A percentile compares a stretch with the other conserved stretches of the same genome.
Conservation (phyloP, 2,888 invertebrate species). For the Phorcus lineatus region DNA sequence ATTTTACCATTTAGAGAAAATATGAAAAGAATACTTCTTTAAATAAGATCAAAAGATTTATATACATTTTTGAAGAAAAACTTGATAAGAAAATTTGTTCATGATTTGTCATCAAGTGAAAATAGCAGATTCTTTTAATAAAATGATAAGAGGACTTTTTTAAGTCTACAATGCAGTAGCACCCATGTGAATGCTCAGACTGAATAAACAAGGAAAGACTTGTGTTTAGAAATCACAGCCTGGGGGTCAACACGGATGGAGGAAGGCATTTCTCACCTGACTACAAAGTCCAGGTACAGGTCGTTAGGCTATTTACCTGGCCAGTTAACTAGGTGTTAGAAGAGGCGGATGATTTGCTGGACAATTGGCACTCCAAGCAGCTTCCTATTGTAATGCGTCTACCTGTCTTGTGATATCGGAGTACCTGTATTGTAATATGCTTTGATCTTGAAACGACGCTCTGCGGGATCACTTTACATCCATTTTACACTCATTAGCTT, state of each 20-base stretch:
- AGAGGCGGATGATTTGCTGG: background rate
- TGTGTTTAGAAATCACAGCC: slow-evolving; percentile 5
- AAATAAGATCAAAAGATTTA: too few relatives aligned
- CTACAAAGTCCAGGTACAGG: background rate
- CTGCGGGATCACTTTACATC: too few relatives aligned
- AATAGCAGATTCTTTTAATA: too few relatives aligned
- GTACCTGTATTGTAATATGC: too few relatives aligned
- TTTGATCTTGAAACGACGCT: too few relatives aligned
- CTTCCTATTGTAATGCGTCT: background rate
- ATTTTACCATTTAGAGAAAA: too few relatives aligned
- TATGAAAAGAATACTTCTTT: too few relatives aligned
- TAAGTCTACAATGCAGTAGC: background rate
- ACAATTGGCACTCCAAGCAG: background rate
- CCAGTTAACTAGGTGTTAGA: background rate
- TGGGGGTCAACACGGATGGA: background rate
- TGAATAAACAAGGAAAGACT: background rate
- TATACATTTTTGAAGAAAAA: too few relatives aligned
- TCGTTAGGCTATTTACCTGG: slow-evolving; percentile 2
- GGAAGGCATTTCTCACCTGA: slow-evolving; percentile 3
- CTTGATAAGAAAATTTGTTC: too few relatives aligned
- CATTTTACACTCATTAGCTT: too few relatives aligned
- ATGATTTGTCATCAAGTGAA: too few relatives aligned
- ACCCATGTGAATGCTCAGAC: background rate
- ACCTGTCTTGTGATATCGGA: too few relatives aligned
- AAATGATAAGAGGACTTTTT: background rate